These are phyloP conservation scores for Chaunax sp. DNA, from an alignment of 2,797 vertebrate species.

Conservation along the genomic window DNA sequence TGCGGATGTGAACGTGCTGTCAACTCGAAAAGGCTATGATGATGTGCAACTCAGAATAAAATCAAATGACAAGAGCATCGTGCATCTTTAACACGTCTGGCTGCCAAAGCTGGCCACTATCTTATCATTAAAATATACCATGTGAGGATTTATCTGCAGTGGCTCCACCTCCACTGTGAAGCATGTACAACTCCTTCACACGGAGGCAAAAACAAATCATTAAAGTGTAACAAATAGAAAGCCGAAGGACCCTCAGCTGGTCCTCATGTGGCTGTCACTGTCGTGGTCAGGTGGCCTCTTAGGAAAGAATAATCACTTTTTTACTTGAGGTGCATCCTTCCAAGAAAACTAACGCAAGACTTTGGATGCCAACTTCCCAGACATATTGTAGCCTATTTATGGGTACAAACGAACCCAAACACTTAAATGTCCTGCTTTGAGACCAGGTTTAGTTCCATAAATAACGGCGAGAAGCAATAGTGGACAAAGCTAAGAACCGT, in stretches of 20 bases:
- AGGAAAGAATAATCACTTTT: constrained; percentile 14
- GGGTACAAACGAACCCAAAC: not conserved
- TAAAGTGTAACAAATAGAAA: constrained; percentile 31
- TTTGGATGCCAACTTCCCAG: constrained; percentile 1
- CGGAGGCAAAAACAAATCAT: constrained; percentile 10
- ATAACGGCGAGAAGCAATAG: no score
- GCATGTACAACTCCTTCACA: not conserved
- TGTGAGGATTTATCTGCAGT: constrained; percentile 18
- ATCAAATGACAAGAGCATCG: not conserved
- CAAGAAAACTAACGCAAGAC: not conserved
- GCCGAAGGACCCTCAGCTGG: constrained; percentile 88
- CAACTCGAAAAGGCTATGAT: constrained; percentile 27
- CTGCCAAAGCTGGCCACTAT: constrained; percentile 6
- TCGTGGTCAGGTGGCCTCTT: constrained; percentile 78
- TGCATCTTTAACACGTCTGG: constrained; percentile 3
- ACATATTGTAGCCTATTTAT: constrained; percentile 1
- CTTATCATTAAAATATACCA: constrained; percentile 30
- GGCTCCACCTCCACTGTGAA: not conserved
- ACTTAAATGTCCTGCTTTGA: not conserved
- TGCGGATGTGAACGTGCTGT: constrained; percentile 51
- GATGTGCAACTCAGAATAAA: not conserved
- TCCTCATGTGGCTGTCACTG: constrained; percentile 83
- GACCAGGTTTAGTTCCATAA: not conserved
- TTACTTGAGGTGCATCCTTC: not conserved
- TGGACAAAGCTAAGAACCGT: no score